Evolutionary conservation across 2,888 invertebrate genomes (phyloP).

Genomic region (Drosophila ezoana): DNA sequence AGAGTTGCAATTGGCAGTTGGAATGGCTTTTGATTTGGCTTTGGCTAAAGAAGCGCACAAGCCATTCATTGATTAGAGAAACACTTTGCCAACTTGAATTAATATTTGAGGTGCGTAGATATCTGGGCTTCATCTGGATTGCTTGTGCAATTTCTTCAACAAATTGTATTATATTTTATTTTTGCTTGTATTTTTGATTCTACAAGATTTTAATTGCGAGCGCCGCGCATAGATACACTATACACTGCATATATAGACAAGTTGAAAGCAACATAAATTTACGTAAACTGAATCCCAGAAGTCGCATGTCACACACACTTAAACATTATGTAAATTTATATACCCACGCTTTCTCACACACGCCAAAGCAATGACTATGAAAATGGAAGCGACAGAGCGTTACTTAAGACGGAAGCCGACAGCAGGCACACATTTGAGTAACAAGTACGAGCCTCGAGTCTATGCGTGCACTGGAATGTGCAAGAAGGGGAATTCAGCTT

Average conservation of each 20-base stretch:
- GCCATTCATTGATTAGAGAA: conserved; percentile 3
- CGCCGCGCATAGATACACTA: conserved; percentile 10
- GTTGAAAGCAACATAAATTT: conserved; percentile 76
- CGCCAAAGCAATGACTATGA: conserved; percentile 57
- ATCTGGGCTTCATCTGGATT: conserved; percentile 40
- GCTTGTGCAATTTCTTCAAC: conserved; percentile 40
- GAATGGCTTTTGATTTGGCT: not conserved
- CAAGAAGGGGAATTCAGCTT: conserved; percentile 27
- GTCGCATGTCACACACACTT: conserved; percentile 81
- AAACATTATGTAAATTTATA: conserved; percentile 81
- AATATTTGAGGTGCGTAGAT: not conserved
- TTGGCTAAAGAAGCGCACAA: not conserved
- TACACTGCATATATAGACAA: conserved; percentile 44
- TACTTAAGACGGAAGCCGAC: conserved; percentile 77
- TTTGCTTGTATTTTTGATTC: conserved; percentile 64
- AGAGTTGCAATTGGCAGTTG: conserved; percentile 40
- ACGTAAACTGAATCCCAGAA: conserved; percentile 75
- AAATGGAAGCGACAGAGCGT: conserved; percentile 79
- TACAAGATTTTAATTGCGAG: conserved; percentile 70
- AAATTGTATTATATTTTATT: conserved; percentile 44
- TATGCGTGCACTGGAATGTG: conserved; percentile 42
- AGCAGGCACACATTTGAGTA: conserved; percentile 52
- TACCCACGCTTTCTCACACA: conserved; percentile 37
- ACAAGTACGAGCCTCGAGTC: conserved; percentile 29
- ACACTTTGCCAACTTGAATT: not conserved